phyloP scores from a whole-genome alignment of 1,140 invertebrate genomes.

The silkworm (Bombyx mori) region DNA sequence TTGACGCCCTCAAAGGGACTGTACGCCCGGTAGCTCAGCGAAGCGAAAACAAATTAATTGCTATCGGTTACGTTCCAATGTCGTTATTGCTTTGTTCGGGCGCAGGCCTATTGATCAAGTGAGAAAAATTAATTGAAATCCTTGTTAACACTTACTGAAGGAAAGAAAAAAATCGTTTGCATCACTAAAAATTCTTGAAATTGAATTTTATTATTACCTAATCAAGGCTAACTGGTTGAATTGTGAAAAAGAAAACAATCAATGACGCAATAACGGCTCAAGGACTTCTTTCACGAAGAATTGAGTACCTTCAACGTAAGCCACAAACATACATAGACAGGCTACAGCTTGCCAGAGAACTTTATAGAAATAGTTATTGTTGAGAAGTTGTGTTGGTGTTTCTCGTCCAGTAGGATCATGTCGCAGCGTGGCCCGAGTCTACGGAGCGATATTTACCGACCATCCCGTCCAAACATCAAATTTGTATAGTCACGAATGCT shows the following conservation, averaged over 20 bases:
- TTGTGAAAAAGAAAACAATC: too few species aligned
- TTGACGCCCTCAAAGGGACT: slow-evolving; percentile 49
- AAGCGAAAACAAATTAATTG: slow-evolving; percentile 64
- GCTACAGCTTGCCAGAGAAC: too few species aligned
- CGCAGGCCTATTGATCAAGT: slow-evolving; percentile 47
- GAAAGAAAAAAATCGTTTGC: slow-evolving; percentile 7
- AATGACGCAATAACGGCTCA: too few species aligned
- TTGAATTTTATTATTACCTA: too few species aligned
- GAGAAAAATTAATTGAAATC: slow-evolving; percentile 57
- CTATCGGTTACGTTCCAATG: slow-evolving; percentile 51
- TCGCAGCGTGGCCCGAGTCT: background rate
- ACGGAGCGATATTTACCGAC: slow-evolving; percentile 6
- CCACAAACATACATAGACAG: too few species aligned
- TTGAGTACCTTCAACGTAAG: too few species aligned
- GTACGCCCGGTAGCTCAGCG: slow-evolving; percentile 39
- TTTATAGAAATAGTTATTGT: background rate
- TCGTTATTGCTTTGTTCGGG: slow-evolving; percentile 56
- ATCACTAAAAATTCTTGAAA: too few species aligned
- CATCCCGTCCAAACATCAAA: slow-evolving; percentile 4
- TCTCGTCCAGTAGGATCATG: too few species aligned
- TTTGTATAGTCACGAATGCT: slow-evolving; percentile 8
- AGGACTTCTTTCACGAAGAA: too few species aligned
- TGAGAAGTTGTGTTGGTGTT: background rate
- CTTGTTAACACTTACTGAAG: slow-evolving; percentile 25
- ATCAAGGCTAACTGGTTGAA: too few species aligned